Percentiles rank a stretch among this genome's conserved stretches.
Evolutionary conservation across 2,888 invertebrate genomes (phyloP).

Genomic region (Dynastes tityus): DNA sequence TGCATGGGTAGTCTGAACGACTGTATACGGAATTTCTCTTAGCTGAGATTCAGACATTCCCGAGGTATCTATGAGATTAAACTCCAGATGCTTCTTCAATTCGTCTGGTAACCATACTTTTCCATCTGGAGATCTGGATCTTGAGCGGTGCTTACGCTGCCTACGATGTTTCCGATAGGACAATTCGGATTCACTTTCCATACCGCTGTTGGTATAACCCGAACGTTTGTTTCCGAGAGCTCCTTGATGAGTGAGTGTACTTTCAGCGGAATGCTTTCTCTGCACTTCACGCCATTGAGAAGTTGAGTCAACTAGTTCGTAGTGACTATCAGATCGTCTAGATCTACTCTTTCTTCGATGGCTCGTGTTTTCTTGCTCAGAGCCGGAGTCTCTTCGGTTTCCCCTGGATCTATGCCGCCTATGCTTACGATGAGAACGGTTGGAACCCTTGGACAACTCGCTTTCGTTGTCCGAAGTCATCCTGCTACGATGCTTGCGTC

Average conservation of each 20-base stretch:
- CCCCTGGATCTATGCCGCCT: constrained; percentile 84
- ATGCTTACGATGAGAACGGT: constrained; percentile 84
- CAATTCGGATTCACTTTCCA: constrained; percentile 71
- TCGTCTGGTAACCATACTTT: constrained; percentile 84
- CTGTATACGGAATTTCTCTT: constrained; percentile 90
- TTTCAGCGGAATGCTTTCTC: constrained; percentile 75
- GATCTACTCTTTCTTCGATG: constrained; percentile 62
- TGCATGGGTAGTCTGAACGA: constrained; percentile 82
- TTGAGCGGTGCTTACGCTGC: constrained; percentile 68
- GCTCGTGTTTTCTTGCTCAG: constrained; percentile 78
- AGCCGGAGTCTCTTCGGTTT: constrained; percentile 82
- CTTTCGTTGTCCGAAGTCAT: constrained; percentile 92
- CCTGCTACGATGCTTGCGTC: constrained; percentile 84
- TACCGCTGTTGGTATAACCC: constrained; percentile 67
- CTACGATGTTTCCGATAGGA: constrained; percentile 65
- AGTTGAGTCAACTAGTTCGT: constrained; percentile 89
- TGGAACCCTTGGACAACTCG: constrained; percentile 89
- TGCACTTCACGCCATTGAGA: constrained; percentile 93
- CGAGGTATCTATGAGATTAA: constrained; percentile 88
- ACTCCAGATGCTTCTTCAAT: constrained; percentile 89
- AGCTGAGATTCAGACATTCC: constrained; percentile 92
- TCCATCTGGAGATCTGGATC: constrained; percentile 80
- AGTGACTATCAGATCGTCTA: constrained; percentile 70
- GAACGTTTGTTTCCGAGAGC: constrained; percentile 76
- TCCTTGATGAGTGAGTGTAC: constrained; percentile 80